Evolutionary conservation across 2,888 invertebrate genomes (phyloP), one percentile per base, ranked within the genome.

Genomic region (Nomada lathburiana): DNA sequence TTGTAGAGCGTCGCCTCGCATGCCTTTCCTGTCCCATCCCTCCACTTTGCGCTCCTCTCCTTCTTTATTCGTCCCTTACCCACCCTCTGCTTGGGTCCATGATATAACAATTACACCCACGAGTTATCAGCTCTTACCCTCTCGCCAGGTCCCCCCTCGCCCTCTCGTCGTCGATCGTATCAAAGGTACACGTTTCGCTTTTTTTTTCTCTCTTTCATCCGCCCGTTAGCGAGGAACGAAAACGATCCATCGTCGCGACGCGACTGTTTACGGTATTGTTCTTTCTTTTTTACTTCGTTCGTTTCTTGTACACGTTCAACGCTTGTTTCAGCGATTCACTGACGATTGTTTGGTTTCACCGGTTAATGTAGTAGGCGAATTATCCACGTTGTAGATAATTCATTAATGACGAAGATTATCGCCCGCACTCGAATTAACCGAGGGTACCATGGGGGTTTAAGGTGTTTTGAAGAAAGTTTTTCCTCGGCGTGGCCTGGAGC

Each of bases 71-170:
- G 50, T 47, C 65, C 52, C 55, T 68, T 76, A 42, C 55, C 55
- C 71, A 57, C 29, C 42, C 23, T 55, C 59, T 29, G 44, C 62
- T 68, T 76, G 42, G 85, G 85, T 85, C 86, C 83, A 83, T 90
- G 90, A 91, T 91, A 89, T 89, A 91, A 90, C 91, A 91, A 91
- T 91, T 91, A 91, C 89, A 89, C 82, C 83, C 88, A 88, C 87
- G 87, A 86, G 87, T 89, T 91, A 90, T 90, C 86, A 89, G 88
- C 83, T 81, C 85, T 80, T 64, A 10, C 20, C 53, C 47, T 42
- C 68, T 42, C 68, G 10, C 16, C 68, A 5, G 18, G n/a, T 18
- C 5, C 20, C 36, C 36, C 36, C 36, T 7, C 29, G 0, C n/a
- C 44, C 47, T 20, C 50, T 10, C 42, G 20, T 23, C 26, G 29